Base-by-base conservation (phyloP, 2,113 vertebrate species). In the Macquaria australasica region DNA sequence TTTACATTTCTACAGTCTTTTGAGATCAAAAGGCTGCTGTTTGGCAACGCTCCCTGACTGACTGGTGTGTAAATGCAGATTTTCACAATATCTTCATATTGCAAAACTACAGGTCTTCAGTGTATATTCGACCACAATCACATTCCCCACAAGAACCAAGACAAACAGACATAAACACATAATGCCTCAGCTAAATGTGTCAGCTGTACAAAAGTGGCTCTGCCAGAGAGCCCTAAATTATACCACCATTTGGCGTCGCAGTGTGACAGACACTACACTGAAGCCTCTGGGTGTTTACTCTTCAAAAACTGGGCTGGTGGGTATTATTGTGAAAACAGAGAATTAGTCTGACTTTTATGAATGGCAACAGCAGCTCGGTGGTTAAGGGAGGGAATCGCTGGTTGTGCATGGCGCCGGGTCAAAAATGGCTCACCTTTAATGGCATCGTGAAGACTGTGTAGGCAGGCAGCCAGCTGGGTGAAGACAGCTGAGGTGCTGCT, bases 381-480 rank as follows among this genome's bases (percentile, higher is more conserved):
- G 58, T 25, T 1, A 37, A 14, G 10, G 12, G 23, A 72, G 48
- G 48, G 41, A 62, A 71, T 2, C 1, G 10, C 25, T 7, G 3
- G 28, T 20, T 8, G 69, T 12, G 21, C 62, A 58, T 23, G 59
- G 58, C 71, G 70, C 6, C 0, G 14, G 64, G 76, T 82, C 28
- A 59, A 18, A 59, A 25, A 28, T 14, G 11, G 73, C 96, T 96
- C 88, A 98, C 98, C 98, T 97, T 97, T 97, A 95, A 97, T 91
- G 90, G 96, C 56, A 34, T 97, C 97, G 77, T 99, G 96, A 81
- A 99, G 97, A 87, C 96, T 95, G 89, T 97, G 97, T 75, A 99
- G 96, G 93, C 96, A 95, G 82, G 95, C 94, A 67, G 96, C 96
- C 86, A 99, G 95, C 85, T 97, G 97, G 77, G 97, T 97, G 94